Evolutionary conservation across 2,888 invertebrate species (phyloP), one percentile per base, ranked within the genome.

Genomic region (Epiperipatus broadwayi): DNA sequence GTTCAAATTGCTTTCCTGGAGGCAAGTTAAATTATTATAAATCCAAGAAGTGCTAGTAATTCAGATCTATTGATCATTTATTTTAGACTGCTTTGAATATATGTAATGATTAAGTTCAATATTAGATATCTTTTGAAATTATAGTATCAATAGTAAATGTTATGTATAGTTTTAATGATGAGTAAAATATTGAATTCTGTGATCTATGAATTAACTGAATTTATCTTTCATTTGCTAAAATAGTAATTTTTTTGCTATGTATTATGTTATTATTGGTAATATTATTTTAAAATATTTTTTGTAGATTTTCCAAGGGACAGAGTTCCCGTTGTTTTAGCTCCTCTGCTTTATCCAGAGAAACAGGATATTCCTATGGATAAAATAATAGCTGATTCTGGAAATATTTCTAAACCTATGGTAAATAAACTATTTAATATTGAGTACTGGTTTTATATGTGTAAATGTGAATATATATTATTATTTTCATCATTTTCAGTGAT

Each of bases 311-410:
- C 87, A 21, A 72, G 75, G 46, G 79, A 81, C 55, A 70, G 76
- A 52, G 83, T 83, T 41, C 87, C 89, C 25, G 76, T 85, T 53
- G 77, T 89, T 50, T 67, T 91, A 51, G 78, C 83, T 49, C 87
- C 87, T 48, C 66, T 84, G 47, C 66, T 89, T 47, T 87, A 87
- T 59, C 73, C 78, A 20, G 76, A 76, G 32, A 47, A 49, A 14
- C 52, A 75, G 72, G 66, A 67, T 48, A 52, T 63, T 42, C 54
- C 58, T 41, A 55, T 63, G 48, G 60, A 61, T 43, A 63, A 61
- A 45, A 49, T 57, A 41, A 50, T 53, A 31, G 57, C 59, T 41
- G 59, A 60, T 20, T 50, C 55, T 29, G 43, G 54, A 40, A 56
- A 51, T 45, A 59, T 65, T 58, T 57, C 63, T 25, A 61, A 59